phyloP scores from a whole-genome alignment of 2,888 invertebrate genomes.

The Parochlus steinenii region DNA sequence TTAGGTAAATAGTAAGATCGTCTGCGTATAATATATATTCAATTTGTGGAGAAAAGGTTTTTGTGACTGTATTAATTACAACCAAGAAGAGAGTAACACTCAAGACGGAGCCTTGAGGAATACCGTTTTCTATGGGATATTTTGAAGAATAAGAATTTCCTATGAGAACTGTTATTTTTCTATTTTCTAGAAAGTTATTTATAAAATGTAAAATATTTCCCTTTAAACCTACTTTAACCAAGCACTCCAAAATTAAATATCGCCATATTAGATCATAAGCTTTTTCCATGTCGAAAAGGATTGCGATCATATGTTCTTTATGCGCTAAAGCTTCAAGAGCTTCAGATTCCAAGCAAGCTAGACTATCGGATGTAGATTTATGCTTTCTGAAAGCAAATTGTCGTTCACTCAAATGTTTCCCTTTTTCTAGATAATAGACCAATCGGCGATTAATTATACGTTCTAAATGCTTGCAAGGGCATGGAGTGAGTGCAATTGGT shows the following conservation, averaged over 20 bases:
- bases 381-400: constrained; percentile 1
- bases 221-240: neutral
- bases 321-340: neutral
- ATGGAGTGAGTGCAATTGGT: constrained; percentile 7
- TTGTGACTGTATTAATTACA: neutral
- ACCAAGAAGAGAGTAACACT: constrained; percentile 3
- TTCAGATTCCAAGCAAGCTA: neutral
- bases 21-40: constrained; percentile 2
- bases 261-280: constrained; percentile 3
- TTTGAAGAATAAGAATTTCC: constrained; percentile 1
- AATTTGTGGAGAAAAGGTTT: neutral
- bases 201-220: constrained; percentile 1
- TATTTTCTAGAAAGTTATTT: neutral
- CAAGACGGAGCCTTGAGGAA: constrained; percentile 4
- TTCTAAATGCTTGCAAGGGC: constrained; percentile 4
- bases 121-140: neutral
- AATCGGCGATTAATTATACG: constrained; percentile 8
- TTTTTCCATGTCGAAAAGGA: constrained; percentile 8
- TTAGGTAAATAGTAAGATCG: constrained; percentile 1
- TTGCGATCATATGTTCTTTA: neutral
- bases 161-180: neutral
- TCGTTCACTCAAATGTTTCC: neutral
- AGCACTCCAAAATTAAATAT: neutral
- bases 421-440: constrained; percentile 2
- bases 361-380: too few relatives aligned